A percentile compares a stretch with the other conserved stretches of the same genome.
phyloP scores from a whole-genome alignment of 2,888 invertebrate genomes.

The Drosophila longiperda region DNA sequence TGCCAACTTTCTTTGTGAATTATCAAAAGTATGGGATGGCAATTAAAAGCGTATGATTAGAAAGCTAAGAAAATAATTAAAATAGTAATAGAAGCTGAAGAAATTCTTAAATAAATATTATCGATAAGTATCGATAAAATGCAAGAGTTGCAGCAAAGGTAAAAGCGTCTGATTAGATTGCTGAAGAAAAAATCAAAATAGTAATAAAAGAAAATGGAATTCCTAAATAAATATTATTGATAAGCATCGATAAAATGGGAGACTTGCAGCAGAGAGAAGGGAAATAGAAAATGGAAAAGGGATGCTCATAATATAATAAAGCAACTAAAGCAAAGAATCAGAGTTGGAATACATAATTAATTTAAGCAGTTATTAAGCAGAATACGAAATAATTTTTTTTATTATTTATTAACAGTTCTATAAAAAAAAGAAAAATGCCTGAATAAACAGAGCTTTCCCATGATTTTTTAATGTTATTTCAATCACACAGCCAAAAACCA shows the following conservation, averaged over 20 bases:
- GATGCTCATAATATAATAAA: background rate
- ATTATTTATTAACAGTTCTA: background rate
- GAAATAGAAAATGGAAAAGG: background rate
- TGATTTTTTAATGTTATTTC: background rate
- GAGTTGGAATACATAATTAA: background rate
- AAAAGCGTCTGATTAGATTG: too few species aligned
- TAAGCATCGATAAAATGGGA: background rate
- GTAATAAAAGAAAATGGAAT: background rate
- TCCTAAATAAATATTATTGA: background rate
- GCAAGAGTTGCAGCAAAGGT: too few species aligned
- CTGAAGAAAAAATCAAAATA: background rate
- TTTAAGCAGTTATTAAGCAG: background rate
- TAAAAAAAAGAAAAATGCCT: background rate
- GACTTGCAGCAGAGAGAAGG: background rate
- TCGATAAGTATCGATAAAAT: too few species aligned
- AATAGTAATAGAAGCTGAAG: too few species aligned
- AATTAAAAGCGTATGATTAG: background rate
- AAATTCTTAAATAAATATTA: too few species aligned
- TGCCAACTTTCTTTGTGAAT: slow-evolving; percentile 17
- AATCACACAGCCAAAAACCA: background rate
- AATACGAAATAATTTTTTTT: background rate
- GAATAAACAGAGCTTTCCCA: background rate
- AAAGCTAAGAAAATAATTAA: background rate
- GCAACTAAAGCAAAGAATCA: background rate
- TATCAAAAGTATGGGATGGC: slow-evolving; percentile 1